Base-by-base conservation (phyloP, 2,113 vertebrate genomes). In the Ciconia stormi region DNA sequence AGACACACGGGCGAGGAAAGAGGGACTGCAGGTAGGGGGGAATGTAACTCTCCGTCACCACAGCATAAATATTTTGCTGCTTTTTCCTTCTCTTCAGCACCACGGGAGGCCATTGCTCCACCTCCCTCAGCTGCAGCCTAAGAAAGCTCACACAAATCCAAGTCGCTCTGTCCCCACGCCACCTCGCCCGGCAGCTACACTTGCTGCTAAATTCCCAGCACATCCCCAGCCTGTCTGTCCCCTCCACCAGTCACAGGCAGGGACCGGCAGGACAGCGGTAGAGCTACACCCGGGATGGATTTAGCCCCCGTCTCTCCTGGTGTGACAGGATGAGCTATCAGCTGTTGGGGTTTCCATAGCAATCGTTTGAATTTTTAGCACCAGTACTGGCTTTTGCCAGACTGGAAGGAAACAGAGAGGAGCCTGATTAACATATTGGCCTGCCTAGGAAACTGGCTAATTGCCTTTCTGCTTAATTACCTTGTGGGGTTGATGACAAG, bases 181-280 rank as follows among this genome's bases (percentile, higher is more conserved):
- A 4, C 53, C 40, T 21, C 11, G 3, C 6, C 66, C 0, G 0
- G 15, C 65, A 52, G 29, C 15, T 17, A 13, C 7, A 2, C 30
- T 22, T 22, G 22, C 32, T 49, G 44, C 69, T 29, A 11, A 50
- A 65, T 36, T 40, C 49, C 59, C 32, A 3, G 27, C 52, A 8
- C 52, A 5, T n/a, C 47, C 36, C 34, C 46, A 56, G 50, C 25
- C 46, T 3, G 6, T 2, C 23, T 3, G 16, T 44, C 47, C 11
- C 32, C 19, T 59, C 38, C 34, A 11, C 22, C 1, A 2, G 42
- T 14, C 44, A 8, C 52, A 42, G 61, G 74, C 69, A 59, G 77
- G 44, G 34, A 42, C 12, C 0, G 6, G 13, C 40, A 21, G 67
- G 62, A 25, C 0, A 0, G 50, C 0, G 6, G 8, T 1, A 22